These are phyloP conservation scores for Leucophenga maculata DNA, from an alignment of 2,888 invertebrate genomes.

Conservation along the genomic window DNA sequence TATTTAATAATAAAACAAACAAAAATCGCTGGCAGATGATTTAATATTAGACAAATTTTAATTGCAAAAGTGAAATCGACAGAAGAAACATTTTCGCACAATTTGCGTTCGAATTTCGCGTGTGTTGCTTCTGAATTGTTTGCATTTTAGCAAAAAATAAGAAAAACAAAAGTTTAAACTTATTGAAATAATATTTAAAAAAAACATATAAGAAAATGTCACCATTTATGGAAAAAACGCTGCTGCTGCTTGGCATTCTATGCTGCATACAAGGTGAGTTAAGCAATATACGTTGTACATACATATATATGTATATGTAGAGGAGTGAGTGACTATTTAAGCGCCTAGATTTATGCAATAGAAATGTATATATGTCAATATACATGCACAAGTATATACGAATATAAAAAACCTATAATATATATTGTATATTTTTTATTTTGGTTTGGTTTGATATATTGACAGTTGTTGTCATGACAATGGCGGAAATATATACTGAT, in stretches of 20 bases:
- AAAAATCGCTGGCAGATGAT: too few relatives aligned
- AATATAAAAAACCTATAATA: too few relatives aligned
- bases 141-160: constrained; percentile 20
- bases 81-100: too few relatives aligned
- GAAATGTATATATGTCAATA: too few relatives aligned
- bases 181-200: constrained; percentile 14
- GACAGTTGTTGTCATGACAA: background rate
- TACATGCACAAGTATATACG: too few relatives aligned
- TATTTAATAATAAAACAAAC: constrained; percentile 12
- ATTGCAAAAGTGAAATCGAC: too few relatives aligned
- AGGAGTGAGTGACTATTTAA: too few relatives aligned
- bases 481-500: too few relatives aligned
- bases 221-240: constrained; percentile 68
- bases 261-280: constrained; percentile 70
- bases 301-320: too few relatives aligned
- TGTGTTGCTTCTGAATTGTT: constrained; percentile 19
- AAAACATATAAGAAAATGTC: constrained; percentile 57
- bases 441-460: background rate
- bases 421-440: background rate
- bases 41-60: constrained; percentile 6
- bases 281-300: background rate
- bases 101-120: background rate
- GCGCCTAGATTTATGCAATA: too few relatives aligned
- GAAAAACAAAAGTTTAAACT: constrained; percentile 21
- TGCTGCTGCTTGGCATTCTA: constrained; percentile 67